A percentile compares a stretch with the other conserved stretches of the same genome.
phyloP scores from a whole-genome alignment of 2,113 vertebrate species.

The Seriola rivoliana region DNA sequence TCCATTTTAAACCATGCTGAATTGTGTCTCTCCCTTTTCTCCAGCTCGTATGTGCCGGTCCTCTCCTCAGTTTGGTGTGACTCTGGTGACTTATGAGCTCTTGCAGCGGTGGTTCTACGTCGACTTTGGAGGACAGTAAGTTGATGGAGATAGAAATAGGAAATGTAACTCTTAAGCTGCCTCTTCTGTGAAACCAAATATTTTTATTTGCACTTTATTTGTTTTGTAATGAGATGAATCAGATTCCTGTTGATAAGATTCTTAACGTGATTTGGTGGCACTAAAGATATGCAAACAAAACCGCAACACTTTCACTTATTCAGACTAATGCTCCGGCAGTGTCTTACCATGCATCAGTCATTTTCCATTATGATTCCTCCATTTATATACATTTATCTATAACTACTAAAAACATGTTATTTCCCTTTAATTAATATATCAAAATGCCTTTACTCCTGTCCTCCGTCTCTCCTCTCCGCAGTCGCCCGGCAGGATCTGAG shows the following conservation, averaged over 20 bases:
- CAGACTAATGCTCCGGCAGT: no score
- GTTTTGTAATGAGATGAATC: not conserved
- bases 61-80: constrained; percentile 98
- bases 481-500: constrained; percentile 91
- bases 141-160: not conserved
- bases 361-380: no score
- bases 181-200: not conserved
- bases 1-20: not conserved
- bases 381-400: not conserved
- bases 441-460: not conserved
- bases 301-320: no score
- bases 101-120: constrained; percentile 96
- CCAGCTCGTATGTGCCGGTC: constrained; percentile 97
- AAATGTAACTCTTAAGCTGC: no score
- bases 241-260: not conserved
- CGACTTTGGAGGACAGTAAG: constrained; percentile 98
- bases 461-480: constrained; percentile 67
- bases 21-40: not conserved
- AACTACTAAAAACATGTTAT: not conserved
- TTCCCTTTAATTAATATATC: not conserved
- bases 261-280: no score
- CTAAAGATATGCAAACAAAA: no score
- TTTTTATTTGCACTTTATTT: not conserved
- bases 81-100: constrained; percentile 96
- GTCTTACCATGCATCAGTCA: no score